Evolutionary conservation across 2,113 vertebrate genomes (phyloP).

Genomic region (Ageneiosus marmoratus): DNA sequence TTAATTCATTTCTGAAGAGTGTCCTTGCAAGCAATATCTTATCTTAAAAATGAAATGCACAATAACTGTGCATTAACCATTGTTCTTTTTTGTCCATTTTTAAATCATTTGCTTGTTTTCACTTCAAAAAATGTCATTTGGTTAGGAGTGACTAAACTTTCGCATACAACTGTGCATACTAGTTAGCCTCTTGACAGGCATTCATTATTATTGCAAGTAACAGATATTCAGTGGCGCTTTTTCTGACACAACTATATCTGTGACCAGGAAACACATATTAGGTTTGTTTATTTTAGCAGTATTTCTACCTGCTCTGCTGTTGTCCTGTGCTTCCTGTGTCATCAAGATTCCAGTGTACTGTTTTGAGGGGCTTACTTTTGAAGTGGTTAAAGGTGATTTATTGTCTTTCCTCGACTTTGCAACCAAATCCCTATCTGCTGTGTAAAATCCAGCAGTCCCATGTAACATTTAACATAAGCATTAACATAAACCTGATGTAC

Average conservation of each 20-base stretch:
- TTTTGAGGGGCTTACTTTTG: not conserved
- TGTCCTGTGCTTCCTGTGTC: not conserved
- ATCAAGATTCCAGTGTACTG: not conserved
- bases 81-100: not conserved
- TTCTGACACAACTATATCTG: too few relatives aligned
- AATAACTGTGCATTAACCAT: too few relatives aligned
- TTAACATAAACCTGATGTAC: not conserved
- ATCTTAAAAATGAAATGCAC: too few relatives aligned
- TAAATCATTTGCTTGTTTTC: not conserved
- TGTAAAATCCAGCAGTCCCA: not conserved
- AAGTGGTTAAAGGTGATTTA: not conserved
- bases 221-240: too few relatives aligned
- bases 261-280: not conserved
- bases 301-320: not conserved
- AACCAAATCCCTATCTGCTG: too few relatives aligned
- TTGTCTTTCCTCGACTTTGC: not conserved
- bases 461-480: not conserved
- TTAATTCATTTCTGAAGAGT: too few relatives aligned
- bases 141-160: not conserved
- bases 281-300: not conserved
- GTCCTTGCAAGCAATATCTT: too few relatives aligned
- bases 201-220: not conserved
- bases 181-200: not conserved
- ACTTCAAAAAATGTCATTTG: not conserved
- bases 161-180: too few relatives aligned